Percentiles rank a stretch among this genome's conserved stretches.
phyloP scores from a whole-genome alignment of 2,888 invertebrate genomes.

The Mechanitis messenoides region DNA sequence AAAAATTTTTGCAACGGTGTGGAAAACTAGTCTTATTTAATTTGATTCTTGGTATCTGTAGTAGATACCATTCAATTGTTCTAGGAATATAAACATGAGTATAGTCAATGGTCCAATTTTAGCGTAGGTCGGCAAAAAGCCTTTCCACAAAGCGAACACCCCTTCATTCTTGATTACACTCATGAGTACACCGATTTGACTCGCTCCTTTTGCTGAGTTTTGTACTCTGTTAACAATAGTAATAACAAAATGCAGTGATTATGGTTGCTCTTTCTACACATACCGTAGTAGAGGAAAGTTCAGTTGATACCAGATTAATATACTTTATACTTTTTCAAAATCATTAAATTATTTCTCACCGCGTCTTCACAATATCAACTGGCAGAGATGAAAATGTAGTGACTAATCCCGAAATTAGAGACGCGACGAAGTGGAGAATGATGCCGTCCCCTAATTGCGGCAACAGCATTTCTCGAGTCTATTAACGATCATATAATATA shows the following conservation, averaged over 20 bases:
- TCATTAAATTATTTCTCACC: conserved; percentile 69
- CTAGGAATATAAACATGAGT: conserved; percentile 87
- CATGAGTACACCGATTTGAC: conserved; percentile 85
- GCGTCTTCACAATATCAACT: conserved; percentile 98
- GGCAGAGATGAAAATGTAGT: conserved; percentile 99
- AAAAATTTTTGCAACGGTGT: no score
- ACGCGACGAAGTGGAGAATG: conserved; percentile 92
- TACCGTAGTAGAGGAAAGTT: no score
- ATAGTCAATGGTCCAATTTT: conserved; percentile 99
- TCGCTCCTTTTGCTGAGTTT: conserved; percentile 94
- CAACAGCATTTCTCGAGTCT: conserved; percentile 58
- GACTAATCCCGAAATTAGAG: conserved; percentile 97
- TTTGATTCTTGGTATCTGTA: conserved; percentile 23
- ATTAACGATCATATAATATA: background rate
- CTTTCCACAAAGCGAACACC: conserved; percentile 96
- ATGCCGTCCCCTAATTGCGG: conserved; percentile 85
- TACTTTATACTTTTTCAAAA: no score
- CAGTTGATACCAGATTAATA: no score
- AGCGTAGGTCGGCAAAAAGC: conserved; percentile 98
- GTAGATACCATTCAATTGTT: conserved; percentile 36
- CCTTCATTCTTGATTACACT: conserved; percentile 92
- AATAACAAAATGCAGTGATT: no score
- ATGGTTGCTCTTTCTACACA: no score
- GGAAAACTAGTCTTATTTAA: no score
- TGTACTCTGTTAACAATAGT: conserved; percentile 83